These are phyloP conservation scores for Dorcus parallelipipedus DNA, from an alignment of 2,888 invertebrate genomes.

Conservation along the genomic window DNA sequence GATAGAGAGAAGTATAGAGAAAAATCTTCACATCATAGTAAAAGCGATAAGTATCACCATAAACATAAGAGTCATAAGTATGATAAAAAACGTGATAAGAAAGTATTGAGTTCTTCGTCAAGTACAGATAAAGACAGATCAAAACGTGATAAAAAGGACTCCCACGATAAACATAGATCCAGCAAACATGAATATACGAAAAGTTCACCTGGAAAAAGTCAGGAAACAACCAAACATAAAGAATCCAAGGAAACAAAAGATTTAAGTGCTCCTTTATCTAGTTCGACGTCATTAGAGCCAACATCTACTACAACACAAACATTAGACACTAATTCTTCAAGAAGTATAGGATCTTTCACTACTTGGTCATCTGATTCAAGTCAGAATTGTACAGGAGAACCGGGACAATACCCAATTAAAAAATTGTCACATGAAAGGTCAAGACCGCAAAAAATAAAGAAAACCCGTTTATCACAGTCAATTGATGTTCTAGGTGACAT, in stretches of 20 bases:
- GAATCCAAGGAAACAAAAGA: not conserved
- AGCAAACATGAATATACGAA: conserved; percentile 8
- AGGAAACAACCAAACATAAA: not conserved
- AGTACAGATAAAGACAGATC: conserved; percentile 19
- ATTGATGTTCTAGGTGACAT: conserved; percentile 47
- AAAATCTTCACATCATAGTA: conserved; percentile 13
- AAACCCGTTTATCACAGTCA: conserved; percentile 34
- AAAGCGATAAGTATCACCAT: conserved; percentile 5
- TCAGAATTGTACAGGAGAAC: not conserved
- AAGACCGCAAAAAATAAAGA: conserved; percentile 35
- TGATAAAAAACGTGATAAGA: conserved; percentile 22
- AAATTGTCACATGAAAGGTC: conserved; percentile 27
- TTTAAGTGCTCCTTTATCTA: not conserved
- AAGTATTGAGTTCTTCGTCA: conserved; percentile 12
- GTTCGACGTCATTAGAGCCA: not conserved
- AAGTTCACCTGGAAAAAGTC: conserved; percentile 1
- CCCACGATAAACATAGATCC: conserved; percentile 5
- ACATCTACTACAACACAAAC: not conserved
- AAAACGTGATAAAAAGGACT: conserved; percentile 17
- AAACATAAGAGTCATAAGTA: conserved; percentile 20
- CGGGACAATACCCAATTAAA: conserved; percentile 20
- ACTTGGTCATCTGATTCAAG: not conserved
- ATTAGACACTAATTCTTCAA: not conserved
- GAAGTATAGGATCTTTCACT: not conserved
- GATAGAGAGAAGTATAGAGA: conserved; percentile 15